Evolutionary conservation across 2,888 invertebrate genomes (phyloP).

Genomic region (Monopis laevigella): DNA sequence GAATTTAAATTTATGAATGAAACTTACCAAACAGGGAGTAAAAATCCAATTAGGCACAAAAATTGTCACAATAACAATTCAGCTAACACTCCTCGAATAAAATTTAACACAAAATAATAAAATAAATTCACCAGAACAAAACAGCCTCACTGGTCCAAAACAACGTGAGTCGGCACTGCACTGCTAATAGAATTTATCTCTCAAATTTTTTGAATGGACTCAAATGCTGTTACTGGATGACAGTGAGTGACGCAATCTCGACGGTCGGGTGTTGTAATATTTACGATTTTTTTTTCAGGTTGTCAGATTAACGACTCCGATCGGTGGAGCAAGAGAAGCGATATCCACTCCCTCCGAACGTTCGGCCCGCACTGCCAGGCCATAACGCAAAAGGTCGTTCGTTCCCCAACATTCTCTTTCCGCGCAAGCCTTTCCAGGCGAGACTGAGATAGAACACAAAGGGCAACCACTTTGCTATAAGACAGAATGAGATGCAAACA

Average conservation of each 20-base stretch:
- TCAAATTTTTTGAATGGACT: slow-evolving; percentile 21
- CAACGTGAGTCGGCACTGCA: slow-evolving; percentile 26
- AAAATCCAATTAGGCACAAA: slow-evolving; percentile 52
- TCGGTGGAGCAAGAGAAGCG: slow-evolving; percentile 29
- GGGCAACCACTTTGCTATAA: slow-evolving; percentile 23
- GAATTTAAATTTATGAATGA: no score
- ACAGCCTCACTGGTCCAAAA: slow-evolving; percentile 45
- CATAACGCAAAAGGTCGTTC: slow-evolving; percentile 65
- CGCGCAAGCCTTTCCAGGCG: slow-evolving; percentile 64
- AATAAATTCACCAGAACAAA: slow-evolving; percentile 57
- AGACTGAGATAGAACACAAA: slow-evolving; percentile 39
- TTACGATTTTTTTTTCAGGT: slow-evolving; percentile 58
- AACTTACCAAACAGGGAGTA: not conserved
- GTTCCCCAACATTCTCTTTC: slow-evolving; percentile 67
- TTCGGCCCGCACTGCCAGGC: slow-evolving; percentile 63
- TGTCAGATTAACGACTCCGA: slow-evolving; percentile 31
- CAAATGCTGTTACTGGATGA: slow-evolving; percentile 26
- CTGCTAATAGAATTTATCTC: slow-evolving; percentile 15
- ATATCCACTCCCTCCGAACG: slow-evolving; percentile 52
- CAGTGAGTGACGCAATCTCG: slow-evolving; percentile 33
- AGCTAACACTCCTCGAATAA: slow-evolving; percentile 4
- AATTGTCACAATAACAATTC: slow-evolving; percentile 53
- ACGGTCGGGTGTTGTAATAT: slow-evolving; percentile 47
- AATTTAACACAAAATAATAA: slow-evolving; percentile 45
- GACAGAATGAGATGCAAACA: slow-evolving; percentile 37